phyloP scores from a whole-genome alignment of 1,140 invertebrate species.

The Chrysomallon squamiferum region DNA sequence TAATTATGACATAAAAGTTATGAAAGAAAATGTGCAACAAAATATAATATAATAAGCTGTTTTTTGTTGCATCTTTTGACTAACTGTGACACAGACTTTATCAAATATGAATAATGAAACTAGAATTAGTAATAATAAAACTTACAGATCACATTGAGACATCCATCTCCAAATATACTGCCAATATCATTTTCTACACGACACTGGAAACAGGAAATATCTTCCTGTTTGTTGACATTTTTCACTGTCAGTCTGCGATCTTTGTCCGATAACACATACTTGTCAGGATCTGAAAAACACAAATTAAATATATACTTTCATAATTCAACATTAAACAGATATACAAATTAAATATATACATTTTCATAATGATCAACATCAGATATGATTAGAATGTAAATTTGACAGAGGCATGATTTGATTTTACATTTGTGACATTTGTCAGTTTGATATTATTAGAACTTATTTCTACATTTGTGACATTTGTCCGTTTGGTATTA shows the following conservation, averaged over 20 bases:
- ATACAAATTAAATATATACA: not conserved
- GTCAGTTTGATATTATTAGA: no score
- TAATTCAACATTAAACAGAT: not conserved
- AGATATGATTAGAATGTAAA: not conserved
- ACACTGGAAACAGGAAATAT: constrained; percentile 4
- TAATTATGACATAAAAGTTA: no score
- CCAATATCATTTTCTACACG: not conserved
- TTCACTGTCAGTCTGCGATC: not conserved
- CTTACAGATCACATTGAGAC: constrained; percentile 1
- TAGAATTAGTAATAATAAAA: no score
- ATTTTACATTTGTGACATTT: not conserved
- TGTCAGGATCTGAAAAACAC: not conserved
- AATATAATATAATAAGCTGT: no score
- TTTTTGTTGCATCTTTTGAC: no score
- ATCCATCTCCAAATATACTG: not conserved
- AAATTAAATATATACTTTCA: not conserved
- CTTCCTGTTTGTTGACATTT: not conserved
- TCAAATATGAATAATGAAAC: no score
- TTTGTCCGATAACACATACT: not conserved
- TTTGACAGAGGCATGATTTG: not conserved
- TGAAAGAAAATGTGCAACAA: no score
- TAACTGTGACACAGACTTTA: no score
- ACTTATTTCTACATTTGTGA: no score
- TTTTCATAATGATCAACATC: not conserved
- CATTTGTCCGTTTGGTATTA: no score